Base-by-base conservation (phyloP, 2,888 invertebrate species). In the Hedya salicella region DNA sequence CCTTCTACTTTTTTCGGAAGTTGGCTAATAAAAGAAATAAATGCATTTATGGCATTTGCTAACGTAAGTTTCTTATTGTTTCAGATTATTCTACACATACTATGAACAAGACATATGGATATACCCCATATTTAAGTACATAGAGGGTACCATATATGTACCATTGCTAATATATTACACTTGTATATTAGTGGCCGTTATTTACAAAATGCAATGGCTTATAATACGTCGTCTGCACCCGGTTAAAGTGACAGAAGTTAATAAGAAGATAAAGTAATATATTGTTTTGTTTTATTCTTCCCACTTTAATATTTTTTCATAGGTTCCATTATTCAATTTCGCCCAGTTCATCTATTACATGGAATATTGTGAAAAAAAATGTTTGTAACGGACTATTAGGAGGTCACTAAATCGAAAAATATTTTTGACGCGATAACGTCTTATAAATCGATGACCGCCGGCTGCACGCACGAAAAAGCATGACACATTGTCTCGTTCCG, bases 71-170 rank as follows among this genome's bases (percentile, higher is more conserved):
- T 25, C 70, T 40, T 67, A n/a, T 72, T 68, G 63, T 89, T 86
- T 46, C 86, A 90, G 89, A n/a, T 49, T 89, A 0, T 57, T 82
- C 32, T 68, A 75, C 66, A 80, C 79, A 0, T 78, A 81, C 70
- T 30, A 56, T 11, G 67, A 74, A 4, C 69, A 72, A 0, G 83
- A 83, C 0, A 8, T 80, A 0, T 89, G 86, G 80, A 82, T 88
- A 0, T 90, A 90, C 42, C 89, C 88, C 0, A 65, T 89, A 0
- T 49, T 88, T 0, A 39, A 67, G 0, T 49, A 65, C 1, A 1
- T 77, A 0, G 79, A 79, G 25, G 87, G 86, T 0, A 85, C 87
- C 0, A 70, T 86, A 1, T 85, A 80, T 62, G 83, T 85, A 9
- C 75, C 79, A 0, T 0, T 79, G 0, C 5, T 86, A 0, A 57